A percentile compares a stretch with the other conserved stretches of the same genome.
phyloP scores from a whole-genome alignment of 2,113 vertebrate species.

The Aegotheles bennettii region DNA sequence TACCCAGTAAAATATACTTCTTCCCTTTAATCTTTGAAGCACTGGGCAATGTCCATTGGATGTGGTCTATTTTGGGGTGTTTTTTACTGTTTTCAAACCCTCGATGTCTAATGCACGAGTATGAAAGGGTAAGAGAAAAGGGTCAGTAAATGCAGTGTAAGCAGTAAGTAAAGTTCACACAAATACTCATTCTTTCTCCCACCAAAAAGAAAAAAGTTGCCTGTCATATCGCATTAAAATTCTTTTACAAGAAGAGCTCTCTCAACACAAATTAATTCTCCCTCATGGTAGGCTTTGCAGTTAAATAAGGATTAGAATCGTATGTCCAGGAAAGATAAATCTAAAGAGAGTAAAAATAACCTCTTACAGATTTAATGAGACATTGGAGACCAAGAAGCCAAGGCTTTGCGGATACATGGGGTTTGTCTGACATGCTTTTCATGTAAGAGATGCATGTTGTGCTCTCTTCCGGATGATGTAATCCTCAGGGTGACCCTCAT shows the following conservation, averaged over 20 bases:
- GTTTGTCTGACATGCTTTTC: not conserved
- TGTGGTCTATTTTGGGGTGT: not conserved
- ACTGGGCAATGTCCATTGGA: not conserved
- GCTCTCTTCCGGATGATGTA: not conserved
- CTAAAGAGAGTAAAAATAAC: not conserved
- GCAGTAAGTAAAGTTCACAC: not conserved
- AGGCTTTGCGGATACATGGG: not conserved
- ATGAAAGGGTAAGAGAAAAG: not conserved
- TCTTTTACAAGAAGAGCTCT: not conserved
- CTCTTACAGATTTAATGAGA: not conserved
- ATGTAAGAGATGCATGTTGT: not conserved
- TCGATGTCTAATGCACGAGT: not conserved
- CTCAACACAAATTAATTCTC: not conserved
- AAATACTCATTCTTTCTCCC: not conserved
- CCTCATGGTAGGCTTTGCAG: not conserved
- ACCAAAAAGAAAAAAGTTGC: not conserved
- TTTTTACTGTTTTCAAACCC: not conserved
- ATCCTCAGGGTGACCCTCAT: slow-evolving; percentile 22
- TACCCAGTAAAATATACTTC: not conserved
- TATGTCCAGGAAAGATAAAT: slow-evolving; percentile 5
- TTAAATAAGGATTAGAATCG: slow-evolving; percentile 4
- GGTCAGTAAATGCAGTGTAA: not conserved
- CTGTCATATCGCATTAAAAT: not conserved
- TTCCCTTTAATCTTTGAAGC: not conserved
- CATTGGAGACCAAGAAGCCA: not conserved